Conservation (phyloP, 1,140 invertebrate species). For the Ooceraea biroi region DNA sequence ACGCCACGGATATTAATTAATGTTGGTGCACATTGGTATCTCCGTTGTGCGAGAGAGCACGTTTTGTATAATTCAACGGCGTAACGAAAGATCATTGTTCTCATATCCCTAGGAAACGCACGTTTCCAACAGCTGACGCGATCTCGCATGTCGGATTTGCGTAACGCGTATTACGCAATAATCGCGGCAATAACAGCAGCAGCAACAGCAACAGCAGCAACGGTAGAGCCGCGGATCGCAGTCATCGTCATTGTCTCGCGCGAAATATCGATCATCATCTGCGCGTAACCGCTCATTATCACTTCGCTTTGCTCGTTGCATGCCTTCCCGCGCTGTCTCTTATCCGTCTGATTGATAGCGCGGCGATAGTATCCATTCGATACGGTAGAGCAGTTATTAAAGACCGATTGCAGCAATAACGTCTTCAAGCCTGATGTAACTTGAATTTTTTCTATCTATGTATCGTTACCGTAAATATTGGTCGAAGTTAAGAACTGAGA, state of each 20-base stretch:
- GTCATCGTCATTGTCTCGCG: conserved; percentile 64
- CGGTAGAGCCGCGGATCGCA: conserved; percentile 26
- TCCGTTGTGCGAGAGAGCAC: not conserved
- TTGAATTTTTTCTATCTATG: not conserved
- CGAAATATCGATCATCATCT: conserved; percentile 70
- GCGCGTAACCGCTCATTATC: conserved; percentile 42
- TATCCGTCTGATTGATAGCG: not conserved
- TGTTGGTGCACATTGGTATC: not conserved
- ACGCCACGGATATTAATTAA: conserved; percentile 29
- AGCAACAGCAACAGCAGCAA: conserved; percentile 23
- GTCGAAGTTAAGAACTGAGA: not conserved
- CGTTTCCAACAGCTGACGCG: conserved; percentile 68
- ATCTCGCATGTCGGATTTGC: conserved; percentile 56
- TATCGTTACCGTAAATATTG: not conserved
- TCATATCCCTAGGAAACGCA: conserved; percentile 38
- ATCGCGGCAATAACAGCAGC: too few species aligned
- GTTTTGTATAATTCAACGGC: conserved; percentile 28
- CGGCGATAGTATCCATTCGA: not conserved
- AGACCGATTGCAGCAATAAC: not conserved
- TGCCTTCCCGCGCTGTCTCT: conserved; percentile 15
- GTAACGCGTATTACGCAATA: conserved; percentile 69
- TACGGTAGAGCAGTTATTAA: not conserved
- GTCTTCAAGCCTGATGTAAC: not conserved
- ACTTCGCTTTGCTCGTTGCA: conserved; percentile 34
- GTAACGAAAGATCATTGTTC: conserved; percentile 60